phyloP scores from a whole-genome alignment of 2,888 invertebrate genomes.

The Thumatha senex region DNA sequence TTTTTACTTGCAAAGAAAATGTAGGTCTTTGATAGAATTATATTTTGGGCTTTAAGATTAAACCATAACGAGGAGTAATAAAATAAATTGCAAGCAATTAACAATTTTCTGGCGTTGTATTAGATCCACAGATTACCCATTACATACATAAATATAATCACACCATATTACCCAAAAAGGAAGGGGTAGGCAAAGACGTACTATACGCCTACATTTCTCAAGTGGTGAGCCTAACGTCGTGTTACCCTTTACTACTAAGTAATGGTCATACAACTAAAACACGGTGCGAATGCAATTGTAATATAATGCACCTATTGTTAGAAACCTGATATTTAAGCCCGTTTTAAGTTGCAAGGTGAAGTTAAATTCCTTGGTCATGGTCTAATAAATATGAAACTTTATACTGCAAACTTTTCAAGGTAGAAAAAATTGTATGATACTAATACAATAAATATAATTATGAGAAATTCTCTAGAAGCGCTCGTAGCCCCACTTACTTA shows the following conservation, averaged over 20 bases:
- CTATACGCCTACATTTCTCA: no score
- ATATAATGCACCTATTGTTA: slow-evolving; percentile 35
- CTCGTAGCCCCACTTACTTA: no score
- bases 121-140: no score
- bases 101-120: neutral
- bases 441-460: neutral
- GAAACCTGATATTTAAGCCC: slow-evolving; percentile 49
- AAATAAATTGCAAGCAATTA: neutral
- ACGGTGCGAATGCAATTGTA: slow-evolving; percentile 7
- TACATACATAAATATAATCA: no score
- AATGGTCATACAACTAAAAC: no score
- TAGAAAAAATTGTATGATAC: slow-evolving; percentile 18
- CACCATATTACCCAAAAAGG: no score
- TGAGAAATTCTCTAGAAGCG: no score
- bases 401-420: slow-evolving; percentile 26
- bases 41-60: neutral
- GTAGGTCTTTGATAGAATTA: neutral
- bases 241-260: no score
- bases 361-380: slow-evolving; percentile 59
- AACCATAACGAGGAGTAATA: neutral
- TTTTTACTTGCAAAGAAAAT: neutral
- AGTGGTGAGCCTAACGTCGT: no score
- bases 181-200: no score
- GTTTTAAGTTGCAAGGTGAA: slow-evolving; percentile 55
- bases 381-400: slow-evolving; percentile 48